phyloP scores from a whole-genome alignment of 2,113 vertebrate genomes.

The Fregetta grallaria region DNA sequence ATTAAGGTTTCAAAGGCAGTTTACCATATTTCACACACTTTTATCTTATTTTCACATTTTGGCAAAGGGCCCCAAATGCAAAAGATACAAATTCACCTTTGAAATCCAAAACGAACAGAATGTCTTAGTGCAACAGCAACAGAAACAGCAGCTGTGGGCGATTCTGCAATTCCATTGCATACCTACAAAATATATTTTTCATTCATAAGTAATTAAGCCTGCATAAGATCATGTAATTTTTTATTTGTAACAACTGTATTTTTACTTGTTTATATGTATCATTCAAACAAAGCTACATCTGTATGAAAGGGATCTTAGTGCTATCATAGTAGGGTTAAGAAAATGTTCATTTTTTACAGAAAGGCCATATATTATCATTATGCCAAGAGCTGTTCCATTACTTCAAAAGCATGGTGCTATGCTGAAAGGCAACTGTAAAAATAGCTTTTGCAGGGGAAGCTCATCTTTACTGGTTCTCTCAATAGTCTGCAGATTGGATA shows the following conservation, averaged over 20 bases:
- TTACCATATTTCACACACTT: not conserved
- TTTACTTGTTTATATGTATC: not conserved
- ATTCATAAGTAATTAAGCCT: not conserved
- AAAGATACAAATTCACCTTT: slow-evolving; percentile 59
- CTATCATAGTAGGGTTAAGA: not conserved
- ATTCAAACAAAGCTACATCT: not conserved
- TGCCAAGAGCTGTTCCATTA: not conserved
- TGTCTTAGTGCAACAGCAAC: slow-evolving; percentile 71
- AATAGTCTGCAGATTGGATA: not conserved
- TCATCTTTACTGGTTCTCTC: not conserved
- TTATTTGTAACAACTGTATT: not conserved
- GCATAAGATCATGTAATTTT: not conserved
- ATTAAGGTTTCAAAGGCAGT: not conserved
- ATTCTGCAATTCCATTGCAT: slow-evolving; percentile 74
- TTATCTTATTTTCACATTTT: not conserved
- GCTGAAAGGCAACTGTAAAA: not conserved
- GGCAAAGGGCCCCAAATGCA: not conserved
- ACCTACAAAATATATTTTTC: slow-evolving; percentile 70
- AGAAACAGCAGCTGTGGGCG: slow-evolving; percentile 60
- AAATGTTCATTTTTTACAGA: not conserved
- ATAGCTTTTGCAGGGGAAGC: not conserved
- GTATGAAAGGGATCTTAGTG: not conserved
- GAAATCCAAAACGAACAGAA: slow-evolving; percentile 3
- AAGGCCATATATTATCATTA: not conserved
- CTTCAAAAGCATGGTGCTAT: not conserved